These are phyloP conservation scores for Gallinago jamesoni DNA, from an alignment of 2,113 vertebrate species.

Conservation along the genomic window DNA sequence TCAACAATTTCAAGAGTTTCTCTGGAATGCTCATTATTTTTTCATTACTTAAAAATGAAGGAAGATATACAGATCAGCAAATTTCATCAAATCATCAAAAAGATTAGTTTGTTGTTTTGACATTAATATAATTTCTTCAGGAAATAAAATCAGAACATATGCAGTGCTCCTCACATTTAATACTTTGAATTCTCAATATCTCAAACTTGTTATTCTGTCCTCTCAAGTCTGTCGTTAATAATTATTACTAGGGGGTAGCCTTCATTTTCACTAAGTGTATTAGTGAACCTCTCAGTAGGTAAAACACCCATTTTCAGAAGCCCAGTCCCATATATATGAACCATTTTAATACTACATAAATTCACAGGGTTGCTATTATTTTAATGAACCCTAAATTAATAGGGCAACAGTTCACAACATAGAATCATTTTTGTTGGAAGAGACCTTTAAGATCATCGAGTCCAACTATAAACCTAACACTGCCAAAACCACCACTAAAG, in stretches of 20 bases:
- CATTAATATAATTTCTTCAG: not conserved
- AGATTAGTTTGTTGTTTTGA: not conserved
- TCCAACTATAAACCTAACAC: not conserved
- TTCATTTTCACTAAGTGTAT: not conserved
- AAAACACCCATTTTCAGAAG: not conserved
- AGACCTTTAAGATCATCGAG: not conserved
- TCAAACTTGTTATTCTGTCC: not conserved
- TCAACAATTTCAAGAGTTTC: not conserved
- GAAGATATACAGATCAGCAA: not conserved
- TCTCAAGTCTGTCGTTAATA: not conserved
- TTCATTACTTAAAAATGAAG: not conserved
- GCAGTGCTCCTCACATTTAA: not conserved
- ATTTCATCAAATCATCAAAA: not conserved
- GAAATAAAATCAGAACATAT: not conserved
- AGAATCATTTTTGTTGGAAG: not conserved
- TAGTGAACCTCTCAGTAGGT: not conserved
- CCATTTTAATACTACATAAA: not conserved
- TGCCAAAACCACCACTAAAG: not conserved
- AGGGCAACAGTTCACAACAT: not conserved
- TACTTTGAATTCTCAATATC: not conserved
- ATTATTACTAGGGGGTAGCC: not conserved
- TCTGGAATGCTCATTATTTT: not conserved
- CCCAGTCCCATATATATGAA: not conserved
- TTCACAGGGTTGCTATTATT: not conserved
- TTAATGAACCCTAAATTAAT: not conserved